Base-by-base conservation (phyloP, 2,888 invertebrate species). In the Pyrochroa serraticornis region DNA sequence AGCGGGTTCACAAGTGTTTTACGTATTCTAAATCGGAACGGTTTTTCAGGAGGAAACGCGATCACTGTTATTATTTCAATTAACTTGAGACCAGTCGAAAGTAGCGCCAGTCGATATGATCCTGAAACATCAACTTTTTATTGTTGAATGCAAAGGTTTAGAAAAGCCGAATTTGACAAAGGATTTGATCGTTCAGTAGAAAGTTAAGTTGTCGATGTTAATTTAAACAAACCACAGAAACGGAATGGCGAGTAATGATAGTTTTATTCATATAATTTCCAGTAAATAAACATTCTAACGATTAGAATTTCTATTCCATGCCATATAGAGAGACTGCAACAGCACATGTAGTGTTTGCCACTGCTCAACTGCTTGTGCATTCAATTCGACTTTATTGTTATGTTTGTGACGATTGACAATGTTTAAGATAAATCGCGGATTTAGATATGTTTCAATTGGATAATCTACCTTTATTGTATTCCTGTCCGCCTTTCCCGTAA, bases 361-460 rank as follows among this genome's bases (percentile, higher is more conserved):
- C 71, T 66, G 69, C 67, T 65, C 58, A 58, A 60, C 63, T 64
- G 65, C 64, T 50, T 3, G 8, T 57, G 63, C 65, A 64, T 66
- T 69, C 65, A 58, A 58, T 58, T 62, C 60, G 58, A 69, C 67
- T 75, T 75, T 74, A 75, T 75, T 73, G 71, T 75, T 73, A 75
- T 74, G 62, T 69, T 61, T 57, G 64, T 57, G 65, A 70, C 70
- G 70, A 73, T 72, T 74, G 76, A 75, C 74, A 73, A 71, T 72
- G 67, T 65, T 71, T 70, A 63, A 74, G 73, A 76, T 76, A 75
- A 74, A 72, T 70, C 63, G 71, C 63, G 67, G 69, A 71, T 75
- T 71, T 67, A 71, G 73, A 74, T 74, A 72, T 64, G 71, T 70
- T 70, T 69, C 69, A 68, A 70, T 70, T 71, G 68, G 67, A 72